phyloP scores from a whole-genome alignment of 2,888 invertebrate genomes.

The Anticlea derivata region DNA sequence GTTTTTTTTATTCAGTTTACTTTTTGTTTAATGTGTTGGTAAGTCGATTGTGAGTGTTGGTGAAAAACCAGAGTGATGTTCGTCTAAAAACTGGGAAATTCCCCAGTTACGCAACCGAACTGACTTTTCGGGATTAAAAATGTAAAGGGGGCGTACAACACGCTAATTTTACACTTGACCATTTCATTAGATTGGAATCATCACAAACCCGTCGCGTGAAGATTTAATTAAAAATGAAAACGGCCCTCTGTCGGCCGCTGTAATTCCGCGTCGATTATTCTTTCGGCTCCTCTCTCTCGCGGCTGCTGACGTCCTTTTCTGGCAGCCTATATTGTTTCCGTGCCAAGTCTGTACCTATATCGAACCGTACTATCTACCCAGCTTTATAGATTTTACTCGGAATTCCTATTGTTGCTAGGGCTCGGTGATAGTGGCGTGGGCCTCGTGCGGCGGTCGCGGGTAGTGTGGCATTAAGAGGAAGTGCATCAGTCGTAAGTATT shows the following conservation, averaged over 20 bases:
- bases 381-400: slow-evolving; percentile 60
- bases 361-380: slow-evolving; percentile 65
- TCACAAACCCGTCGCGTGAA: slow-evolving; percentile 48
- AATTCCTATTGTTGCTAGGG: slow-evolving; percentile 41
- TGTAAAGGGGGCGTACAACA: slow-evolving; percentile 26
- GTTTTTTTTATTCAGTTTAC: neutral
- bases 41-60: too few relatives aligned
- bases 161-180: slow-evolving; percentile 38
- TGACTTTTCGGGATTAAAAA: slow-evolving; percentile 31
- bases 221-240: slow-evolving; percentile 63
- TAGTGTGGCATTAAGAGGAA: slow-evolving; percentile 46
- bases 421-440: slow-evolving; percentile 38
- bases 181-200: slow-evolving; percentile 44
- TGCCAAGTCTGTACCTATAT: slow-evolving; percentile 67
- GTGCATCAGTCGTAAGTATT: slow-evolving; percentile 61
- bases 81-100: slow-evolving; percentile 6
- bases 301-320: slow-evolving; percentile 68
- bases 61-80: neutral
- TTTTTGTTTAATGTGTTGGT: neutral
- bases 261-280: slow-evolving; percentile 59
- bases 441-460: slow-evolving; percentile 33
- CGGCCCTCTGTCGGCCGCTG: slow-evolving; percentile 56
- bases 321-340: slow-evolving; percentile 71
- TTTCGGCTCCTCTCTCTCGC: slow-evolving; percentile 61
- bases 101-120: slow-evolving; percentile 31